These are phyloP conservation scores for Ispidina picta DNA, from an alignment of 2,797 vertebrate species.

Conservation along the genomic window DNA sequence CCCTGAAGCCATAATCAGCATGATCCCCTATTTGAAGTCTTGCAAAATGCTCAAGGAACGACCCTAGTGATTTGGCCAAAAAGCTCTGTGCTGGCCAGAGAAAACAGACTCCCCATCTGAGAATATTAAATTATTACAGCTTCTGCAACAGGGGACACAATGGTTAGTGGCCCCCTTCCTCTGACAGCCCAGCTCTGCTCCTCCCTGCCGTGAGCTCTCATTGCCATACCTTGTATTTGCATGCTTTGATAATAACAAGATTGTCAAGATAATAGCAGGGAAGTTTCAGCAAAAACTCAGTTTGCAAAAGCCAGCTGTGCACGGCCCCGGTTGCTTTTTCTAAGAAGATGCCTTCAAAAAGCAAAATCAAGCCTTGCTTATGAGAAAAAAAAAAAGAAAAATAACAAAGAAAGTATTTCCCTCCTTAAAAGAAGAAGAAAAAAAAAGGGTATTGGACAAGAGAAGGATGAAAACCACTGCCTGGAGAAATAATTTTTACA, in stretches of 20 bases:
- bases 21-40: slow-evolving; percentile 74
- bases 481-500: neutral
- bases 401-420: neutral
- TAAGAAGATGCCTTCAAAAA: slow-evolving; percentile 71
- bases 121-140: slow-evolving; percentile 75
- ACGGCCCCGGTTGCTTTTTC: slow-evolving; percentile 23
- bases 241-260: slow-evolving; percentile 77
- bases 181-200: slow-evolving; percentile 35
- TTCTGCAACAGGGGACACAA: slow-evolving; percentile 61
- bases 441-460: neutral
- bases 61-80: slow-evolving; percentile 64
- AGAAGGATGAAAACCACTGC: neutral
- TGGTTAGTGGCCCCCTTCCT: slow-evolving; percentile 56
- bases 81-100: neutral
- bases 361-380: slow-evolving; percentile 17
- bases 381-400: neutral
- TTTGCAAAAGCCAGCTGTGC: slow-evolving; percentile 74
- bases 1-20: slow-evolving; percentile 76
- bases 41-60: slow-evolving; percentile 57
- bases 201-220: slow-evolving; percentile 55
- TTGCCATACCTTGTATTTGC: slow-evolving; percentile 67
- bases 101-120: slow-evolving; percentile 61
- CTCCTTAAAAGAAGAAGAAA: neutral
- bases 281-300: slow-evolving; percentile 68
- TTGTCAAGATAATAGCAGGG: slow-evolving; percentile 75